Percentiles rank a stretch among this genome's conserved stretches.
Evolutionary conservation across 2,113 vertebrate species (phyloP).

Genomic region (Callionymus lyra): DNA sequence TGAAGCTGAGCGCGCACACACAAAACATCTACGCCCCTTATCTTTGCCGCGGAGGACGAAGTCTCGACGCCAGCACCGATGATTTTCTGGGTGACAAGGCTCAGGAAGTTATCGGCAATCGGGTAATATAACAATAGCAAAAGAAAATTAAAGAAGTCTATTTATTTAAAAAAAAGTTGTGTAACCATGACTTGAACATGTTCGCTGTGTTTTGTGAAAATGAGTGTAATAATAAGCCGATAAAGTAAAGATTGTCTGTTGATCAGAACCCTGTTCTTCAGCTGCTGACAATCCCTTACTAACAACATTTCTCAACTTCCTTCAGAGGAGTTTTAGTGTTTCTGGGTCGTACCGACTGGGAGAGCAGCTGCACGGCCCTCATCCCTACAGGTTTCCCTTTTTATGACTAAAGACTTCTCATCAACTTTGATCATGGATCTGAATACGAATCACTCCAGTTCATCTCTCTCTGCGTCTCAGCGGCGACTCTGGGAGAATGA

Average conservation of each 20-base stretch:
- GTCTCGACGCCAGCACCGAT: constrained; percentile 33
- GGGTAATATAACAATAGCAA: too few species aligned
- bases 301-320: constrained; percentile 4
- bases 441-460: too few species aligned
- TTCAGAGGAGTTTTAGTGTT: constrained; percentile 56
- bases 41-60: constrained; percentile 10
- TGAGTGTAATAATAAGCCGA: neutral
- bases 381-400: constrained; percentile 25
- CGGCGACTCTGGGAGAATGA: neutral
- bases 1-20: constrained; percentile 64
- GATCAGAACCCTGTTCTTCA: neutral
- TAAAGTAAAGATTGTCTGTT: neutral
- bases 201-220: too few species aligned
- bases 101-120: constrained; percentile 26
- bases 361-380: constrained; percentile 23
- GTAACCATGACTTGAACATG: too few species aligned
- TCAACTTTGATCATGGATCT: too few species aligned
- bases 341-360: constrained; percentile 41
- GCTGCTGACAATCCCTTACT: neutral
- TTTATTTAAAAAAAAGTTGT: too few species aligned
- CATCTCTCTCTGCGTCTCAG: constrained; percentile 2
- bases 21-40: constrained; percentile 2
- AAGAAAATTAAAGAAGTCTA: too few species aligned
- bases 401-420: neutral
- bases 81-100: constrained; percentile 18